Conservation (phyloP, 1,140 invertebrate genomes). For the Bombus pyrosoma region DNA sequence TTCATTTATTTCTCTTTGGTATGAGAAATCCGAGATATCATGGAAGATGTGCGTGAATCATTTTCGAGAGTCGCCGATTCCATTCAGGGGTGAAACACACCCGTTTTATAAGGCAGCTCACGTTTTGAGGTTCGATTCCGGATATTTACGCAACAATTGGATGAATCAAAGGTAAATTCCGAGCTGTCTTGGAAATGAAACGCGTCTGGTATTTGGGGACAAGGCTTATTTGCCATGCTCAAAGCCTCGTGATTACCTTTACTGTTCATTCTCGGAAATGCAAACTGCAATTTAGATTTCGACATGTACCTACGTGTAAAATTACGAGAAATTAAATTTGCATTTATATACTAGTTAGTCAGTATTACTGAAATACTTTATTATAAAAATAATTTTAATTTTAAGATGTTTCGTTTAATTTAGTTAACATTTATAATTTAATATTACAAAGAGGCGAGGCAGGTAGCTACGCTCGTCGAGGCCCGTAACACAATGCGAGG, state of each 20-base stretch:
- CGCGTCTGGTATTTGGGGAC: constrained; percentile 27
- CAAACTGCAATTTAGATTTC: neutral
- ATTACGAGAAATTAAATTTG: neutral
- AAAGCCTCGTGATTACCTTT: neutral
- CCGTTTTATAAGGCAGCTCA: constrained; percentile 28
- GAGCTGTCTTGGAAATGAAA: neutral
- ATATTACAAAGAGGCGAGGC: too few relatives aligned
- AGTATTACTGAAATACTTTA: neutral
- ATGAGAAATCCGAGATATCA: constrained; percentile 1
- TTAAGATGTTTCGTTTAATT: neutral
- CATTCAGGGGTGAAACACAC: constrained; percentile 40
- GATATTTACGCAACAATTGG: constrained; percentile 58
- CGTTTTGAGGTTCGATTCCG: constrained; percentile 47
- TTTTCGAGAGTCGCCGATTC: constrained; percentile 7
- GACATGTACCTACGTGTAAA: neutral
- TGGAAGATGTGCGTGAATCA: constrained; percentile 46
- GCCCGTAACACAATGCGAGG: too few relatives aligned
- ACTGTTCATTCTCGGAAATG: neutral
- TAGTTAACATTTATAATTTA: neutral
- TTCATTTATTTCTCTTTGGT: neutral
- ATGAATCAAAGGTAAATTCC: constrained; percentile 65
- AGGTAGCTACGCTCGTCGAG: too few relatives aligned
- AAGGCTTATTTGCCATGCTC: neutral
- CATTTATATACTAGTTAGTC: neutral
- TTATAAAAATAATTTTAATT: neutral